phyloP scores from a whole-genome alignment of 2,797 vertebrate species.

The Thunnus albacares region DNA sequence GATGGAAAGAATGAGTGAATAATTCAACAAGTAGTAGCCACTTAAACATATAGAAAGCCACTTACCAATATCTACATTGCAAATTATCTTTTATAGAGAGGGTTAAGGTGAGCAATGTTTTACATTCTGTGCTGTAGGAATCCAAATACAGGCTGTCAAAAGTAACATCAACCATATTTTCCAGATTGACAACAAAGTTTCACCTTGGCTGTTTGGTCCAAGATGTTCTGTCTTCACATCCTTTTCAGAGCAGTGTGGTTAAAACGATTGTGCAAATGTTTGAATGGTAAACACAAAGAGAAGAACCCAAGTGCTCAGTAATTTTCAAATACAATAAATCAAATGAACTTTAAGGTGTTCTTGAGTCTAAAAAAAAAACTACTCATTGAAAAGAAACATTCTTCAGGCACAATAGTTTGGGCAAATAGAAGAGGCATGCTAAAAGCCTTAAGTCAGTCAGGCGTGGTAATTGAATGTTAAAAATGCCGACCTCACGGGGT shows the following conservation, averaged over 20 bases:
- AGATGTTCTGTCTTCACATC: conserved; percentile 2
- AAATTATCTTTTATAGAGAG: conserved; percentile 39
- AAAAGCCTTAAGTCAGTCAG: background rate
- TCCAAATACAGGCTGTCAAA: background rate
- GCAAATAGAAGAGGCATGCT: background rate
- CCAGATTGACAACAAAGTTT: conserved; percentile 16
- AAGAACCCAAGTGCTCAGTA: conserved; percentile 11
- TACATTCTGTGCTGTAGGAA: conserved; percentile 2
- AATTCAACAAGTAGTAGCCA: conserved; percentile 60
- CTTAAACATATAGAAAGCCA: conserved; percentile 52
- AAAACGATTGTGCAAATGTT: conserved; percentile 1
- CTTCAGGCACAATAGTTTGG: background rate
- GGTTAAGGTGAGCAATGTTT: conserved; percentile 11
- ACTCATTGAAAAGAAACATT: background rate
- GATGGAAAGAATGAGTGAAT: conserved; percentile 52
- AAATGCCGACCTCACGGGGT: background rate
- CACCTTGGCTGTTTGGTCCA: background rate
- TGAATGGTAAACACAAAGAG: conserved; percentile 1
- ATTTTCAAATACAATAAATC: conserved; percentile 11
- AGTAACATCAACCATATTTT: background rate
- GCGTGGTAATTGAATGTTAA: background rate
- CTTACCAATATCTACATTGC: conserved; percentile 53
- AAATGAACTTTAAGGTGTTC: background rate
- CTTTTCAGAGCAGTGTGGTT: background rate
- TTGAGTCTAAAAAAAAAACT: conserved; percentile 4